Percentiles rank a stretch among this genome's conserved stretches.
These are phyloP conservation scores for Piaya cayana DNA, from an alignment of 2,113 vertebrate genomes.

Conservation along the genomic window DNA sequence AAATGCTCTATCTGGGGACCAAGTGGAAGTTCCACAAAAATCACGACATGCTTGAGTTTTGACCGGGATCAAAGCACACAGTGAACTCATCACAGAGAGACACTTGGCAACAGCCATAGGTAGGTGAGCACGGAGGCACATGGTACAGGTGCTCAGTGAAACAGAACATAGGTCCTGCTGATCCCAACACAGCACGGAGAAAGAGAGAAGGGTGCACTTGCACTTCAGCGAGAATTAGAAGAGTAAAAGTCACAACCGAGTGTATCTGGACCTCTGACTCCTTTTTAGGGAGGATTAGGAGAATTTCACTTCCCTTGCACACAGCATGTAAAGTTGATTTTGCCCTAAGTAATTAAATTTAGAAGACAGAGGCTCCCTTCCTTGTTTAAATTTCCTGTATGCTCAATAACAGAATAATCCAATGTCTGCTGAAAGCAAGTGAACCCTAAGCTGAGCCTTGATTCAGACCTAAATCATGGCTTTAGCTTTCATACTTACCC, in stretches of 20 bases:
- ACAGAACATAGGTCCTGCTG: neutral
- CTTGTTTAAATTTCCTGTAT: neutral
- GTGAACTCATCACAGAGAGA: neutral
- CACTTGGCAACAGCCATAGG: neutral
- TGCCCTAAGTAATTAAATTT: neutral
- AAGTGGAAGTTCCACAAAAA: neutral
- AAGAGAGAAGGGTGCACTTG: neutral
- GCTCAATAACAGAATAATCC: neutral
- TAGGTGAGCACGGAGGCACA: neutral
- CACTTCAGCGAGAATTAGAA: neutral
- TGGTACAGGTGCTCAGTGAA: neutral
- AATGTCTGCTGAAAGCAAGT: neutral
- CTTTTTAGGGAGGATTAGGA: neutral
- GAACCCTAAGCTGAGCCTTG: neutral
- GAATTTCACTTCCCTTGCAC: neutral
- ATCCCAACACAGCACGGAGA: neutral
- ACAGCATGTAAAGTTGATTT: neutral
- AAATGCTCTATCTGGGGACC: neutral
- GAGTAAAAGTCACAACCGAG: neutral
- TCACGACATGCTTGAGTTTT: neutral
- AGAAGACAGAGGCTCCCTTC: neutral
- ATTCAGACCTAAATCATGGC: neutral
- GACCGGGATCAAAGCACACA: neutral
- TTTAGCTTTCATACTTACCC: slow-evolving; percentile 81
- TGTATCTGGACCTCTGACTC: neutral